Base-by-base conservation (phyloP, 1,140 invertebrate genomes). In the Pseudomyrmex dendroicus region DNA sequence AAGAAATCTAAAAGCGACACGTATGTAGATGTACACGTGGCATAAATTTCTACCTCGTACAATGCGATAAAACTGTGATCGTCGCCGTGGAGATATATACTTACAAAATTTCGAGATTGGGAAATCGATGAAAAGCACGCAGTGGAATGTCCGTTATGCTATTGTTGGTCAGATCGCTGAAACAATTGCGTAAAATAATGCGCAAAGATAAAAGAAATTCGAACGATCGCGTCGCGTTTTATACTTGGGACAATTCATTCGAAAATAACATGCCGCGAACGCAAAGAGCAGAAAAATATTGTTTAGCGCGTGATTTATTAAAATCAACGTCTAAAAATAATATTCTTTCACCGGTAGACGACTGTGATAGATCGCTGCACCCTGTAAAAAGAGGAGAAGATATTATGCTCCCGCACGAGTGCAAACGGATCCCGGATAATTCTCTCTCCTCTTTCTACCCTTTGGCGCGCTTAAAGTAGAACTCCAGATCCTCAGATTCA, bases 141-240 rank as follows among this genome's bases (percentile, higher is more conserved):
- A 94, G 92, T 86, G 95, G 95, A 93, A 96, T 95, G 92, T 94
- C 93, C 85, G 95, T 95, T 88, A 97, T 94, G 78, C 95, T 93
- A 94, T 97, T 97, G 92, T 95, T 96, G 83, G 95, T 96, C 85
- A 97, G 92, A 93, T 96, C 96, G 91, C 96, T 97, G 94, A 50
- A 96, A 96, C 90, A 91, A 2, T 54, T n/a, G 44, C 1, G n/a
- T 66, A 20, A 56, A 46, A 46, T 8, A 15, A 35, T 35, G 52
- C 25, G 61, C 8, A n/a, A n/a, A n/a, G 66, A 2, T 2, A 48
- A 56, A 17, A 63, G 22, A 63, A 46, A 48, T 44, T 15, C 20
- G 8, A n/a, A 44, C 35, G 17, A 13, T 54, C 35, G 13, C 25
- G 25, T 17, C 50, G 50, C 1, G 5, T 25, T 25, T 4, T 25